Evolutionary conservation across 2,888 invertebrate genomes (phyloP), one percentile per base, ranked within the genome.

Genomic region (Amiota mariae): DNA sequence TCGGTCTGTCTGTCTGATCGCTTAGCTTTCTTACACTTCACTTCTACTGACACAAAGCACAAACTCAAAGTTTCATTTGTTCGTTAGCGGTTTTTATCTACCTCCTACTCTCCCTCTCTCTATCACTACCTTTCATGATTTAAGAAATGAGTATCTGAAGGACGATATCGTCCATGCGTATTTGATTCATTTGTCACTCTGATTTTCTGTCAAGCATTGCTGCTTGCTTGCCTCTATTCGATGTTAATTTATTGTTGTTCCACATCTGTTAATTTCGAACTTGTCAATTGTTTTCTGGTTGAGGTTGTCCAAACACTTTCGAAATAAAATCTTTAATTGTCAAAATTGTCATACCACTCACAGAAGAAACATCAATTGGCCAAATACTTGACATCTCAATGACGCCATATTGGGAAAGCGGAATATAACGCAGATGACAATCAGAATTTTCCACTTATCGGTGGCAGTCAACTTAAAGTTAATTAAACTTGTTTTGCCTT

Each of bases 1-100:
- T 81, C 78, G 77, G 72, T 73, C 71, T 61, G 75, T 81, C 79
- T 83, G 83, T 82, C 84, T 84, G 84, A 85, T 83, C 82, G 85
- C 18, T 59, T 59, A 9, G 15, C 4, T n/a, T n/a, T 59, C 59
- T 20, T 36, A 4, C 36, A 36, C 36, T n/a, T 24, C 18, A 18
- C 18, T 24, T n/a, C 46, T 20, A n/a, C 47, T 49, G 67, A 51
- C 67, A 51, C 51, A 68, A 68, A 51, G 12, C 36, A 18, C 24
- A 18, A 18, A n/a, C 54, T 11, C 66, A 12, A 49, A 10, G 18
- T 9, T 51, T 18, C 49, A 4, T 67, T 51, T n/a, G 49, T 67
- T 51, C 20, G 24, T 48, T 36, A 15, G 46, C 54, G 47, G 51
- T 54, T 51, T 68, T n/a, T n/a, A n/a, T n/a, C 20, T 68, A 54